Percentiles rank a stretch among this genome's conserved stretches.
Evolutionary conservation across 2,113 vertebrate genomes (phyloP).

Genomic region (Speoplatyrhinus poulsoni): DNA sequence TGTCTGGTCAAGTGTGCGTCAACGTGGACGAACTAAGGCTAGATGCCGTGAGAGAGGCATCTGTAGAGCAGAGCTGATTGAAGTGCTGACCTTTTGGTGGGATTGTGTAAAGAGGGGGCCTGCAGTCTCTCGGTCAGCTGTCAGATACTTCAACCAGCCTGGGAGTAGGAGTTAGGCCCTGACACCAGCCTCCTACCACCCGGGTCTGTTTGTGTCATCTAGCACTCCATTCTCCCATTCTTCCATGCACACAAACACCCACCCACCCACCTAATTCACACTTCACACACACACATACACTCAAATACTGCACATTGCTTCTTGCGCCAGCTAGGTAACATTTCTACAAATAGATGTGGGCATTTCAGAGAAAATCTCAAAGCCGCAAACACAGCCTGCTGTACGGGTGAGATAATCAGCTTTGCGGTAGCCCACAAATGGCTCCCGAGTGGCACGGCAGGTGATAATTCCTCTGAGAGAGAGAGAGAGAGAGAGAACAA

Average conservation of each 20-base stretch:
- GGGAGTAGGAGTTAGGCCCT: slow-evolving; percentile 73
- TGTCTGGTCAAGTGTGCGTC: slow-evolving; percentile 57
- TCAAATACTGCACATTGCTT: slow-evolving; percentile 32
- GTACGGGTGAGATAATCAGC: slow-evolving; percentile 68
- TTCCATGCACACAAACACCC: slow-evolving; percentile 27
- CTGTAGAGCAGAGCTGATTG: slow-evolving; percentile 62
- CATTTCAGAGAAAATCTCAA: slow-evolving; percentile 70
- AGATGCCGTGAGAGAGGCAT: slow-evolving; percentile 29
- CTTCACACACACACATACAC: slow-evolving; percentile 50
- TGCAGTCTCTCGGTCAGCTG: slow-evolving; percentile 78
- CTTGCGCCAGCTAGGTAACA: slow-evolving; percentile 64
- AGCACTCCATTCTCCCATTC: slow-evolving; percentile 65
- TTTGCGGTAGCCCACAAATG: slow-evolving; percentile 68
- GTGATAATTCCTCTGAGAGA: slow-evolving; percentile 58
- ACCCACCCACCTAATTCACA: slow-evolving; percentile 45
- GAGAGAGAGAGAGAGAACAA: no score
- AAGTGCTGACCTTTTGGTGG: slow-evolving; percentile 73
- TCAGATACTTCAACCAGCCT: slow-evolving; percentile 77
- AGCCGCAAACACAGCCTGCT: slow-evolving; percentile 63
- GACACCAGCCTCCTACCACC: slow-evolving; percentile 67
- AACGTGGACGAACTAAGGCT: slow-evolving; percentile 35
- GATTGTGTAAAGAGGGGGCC: slow-evolving; percentile 64
- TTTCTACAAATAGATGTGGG: slow-evolving; percentile 74
- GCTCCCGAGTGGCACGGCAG: slow-evolving; percentile 67
- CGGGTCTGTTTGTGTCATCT: slow-evolving; percentile 71